Conservation (phyloP, 2,797 vertebrate genomes). For the Rousettus madagascariensis region DNA sequence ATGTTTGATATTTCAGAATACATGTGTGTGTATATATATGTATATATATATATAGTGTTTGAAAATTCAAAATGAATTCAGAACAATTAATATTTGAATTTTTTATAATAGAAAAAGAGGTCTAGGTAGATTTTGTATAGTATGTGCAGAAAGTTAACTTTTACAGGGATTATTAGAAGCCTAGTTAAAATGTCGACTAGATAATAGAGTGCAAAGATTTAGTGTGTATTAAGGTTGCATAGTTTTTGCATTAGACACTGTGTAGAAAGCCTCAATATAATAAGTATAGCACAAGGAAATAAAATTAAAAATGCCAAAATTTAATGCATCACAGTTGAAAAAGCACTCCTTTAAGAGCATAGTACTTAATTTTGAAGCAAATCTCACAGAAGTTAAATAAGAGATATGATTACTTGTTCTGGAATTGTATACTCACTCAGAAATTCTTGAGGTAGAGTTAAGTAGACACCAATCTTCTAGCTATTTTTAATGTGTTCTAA, state of each 20-base stretch:
- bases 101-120: background rate
- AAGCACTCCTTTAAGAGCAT: background rate
- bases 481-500: background rate
- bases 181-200: background rate
- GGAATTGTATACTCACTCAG: background rate
- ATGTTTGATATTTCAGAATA: background rate
- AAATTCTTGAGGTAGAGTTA: conserved; percentile 2
- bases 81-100: background rate
- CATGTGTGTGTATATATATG: background rate
- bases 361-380: conserved; percentile 36
- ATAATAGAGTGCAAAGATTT: background rate
- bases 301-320: conserved; percentile 56
- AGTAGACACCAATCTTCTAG: background rate
- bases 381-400: conserved; percentile 51
- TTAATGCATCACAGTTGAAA: conserved; percentile 41
- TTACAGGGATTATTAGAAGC: background rate
- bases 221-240: background rate
- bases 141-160: background rate
- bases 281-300: conserved; percentile 16
- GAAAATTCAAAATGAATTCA: conserved; percentile 28
- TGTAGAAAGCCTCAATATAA: background rate
- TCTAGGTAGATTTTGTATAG: background rate
- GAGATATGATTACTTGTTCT: conserved; percentile 28
- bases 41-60: background rate
- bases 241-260: background rate